These are phyloP conservation scores for Argya squamiceps DNA, from an alignment of 2,797 vertebrate species.

Conservation along the genomic window DNA sequence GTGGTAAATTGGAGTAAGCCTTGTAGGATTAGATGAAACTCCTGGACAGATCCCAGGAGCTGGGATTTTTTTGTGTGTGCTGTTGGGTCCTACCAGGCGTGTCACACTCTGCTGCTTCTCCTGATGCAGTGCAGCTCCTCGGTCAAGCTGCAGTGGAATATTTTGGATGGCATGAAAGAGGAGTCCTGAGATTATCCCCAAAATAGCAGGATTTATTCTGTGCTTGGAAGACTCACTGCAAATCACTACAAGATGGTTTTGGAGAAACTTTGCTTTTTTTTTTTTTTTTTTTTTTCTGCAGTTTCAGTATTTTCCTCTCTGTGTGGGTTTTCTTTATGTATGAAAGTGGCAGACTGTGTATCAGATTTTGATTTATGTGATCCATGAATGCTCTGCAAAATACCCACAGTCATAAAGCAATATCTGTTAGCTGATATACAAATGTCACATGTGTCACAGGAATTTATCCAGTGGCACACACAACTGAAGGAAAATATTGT, in stretches of 20 bases:
- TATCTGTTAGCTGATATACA: slow-evolving; percentile 65
- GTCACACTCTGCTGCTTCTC: not conserved
- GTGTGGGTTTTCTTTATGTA: not conserved
- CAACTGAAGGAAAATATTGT: slow-evolving; percentile 76
- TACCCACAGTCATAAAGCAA: slow-evolving; percentile 50
- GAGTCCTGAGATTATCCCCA: not conserved
- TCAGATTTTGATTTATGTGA: slow-evolving; percentile 52
- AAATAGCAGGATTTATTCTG: not conserved
- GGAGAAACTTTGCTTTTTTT: not conserved
- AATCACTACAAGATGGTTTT: not conserved
- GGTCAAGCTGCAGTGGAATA: not conserved
- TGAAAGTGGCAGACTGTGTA: slow-evolving; percentile 29
- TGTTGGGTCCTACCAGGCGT: not conserved
- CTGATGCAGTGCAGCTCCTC: not conserved
- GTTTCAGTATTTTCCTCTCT: slow-evolving; percentile 14
- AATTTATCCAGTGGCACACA: slow-evolving; percentile 75
- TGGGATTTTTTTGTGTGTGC: not conserved
- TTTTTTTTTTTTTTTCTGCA: not conserved
- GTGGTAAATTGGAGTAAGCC: not conserved
- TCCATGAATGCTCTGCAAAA: slow-evolving; percentile 37
- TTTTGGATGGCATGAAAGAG: not conserved
- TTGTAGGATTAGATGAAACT: not conserved
- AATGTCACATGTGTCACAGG: slow-evolving; percentile 69
- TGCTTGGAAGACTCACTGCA: not conserved
- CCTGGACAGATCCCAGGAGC: not conserved